Conservation (phyloP, 2,888 invertebrate species). For the Napeogenes inachia region DNA sequence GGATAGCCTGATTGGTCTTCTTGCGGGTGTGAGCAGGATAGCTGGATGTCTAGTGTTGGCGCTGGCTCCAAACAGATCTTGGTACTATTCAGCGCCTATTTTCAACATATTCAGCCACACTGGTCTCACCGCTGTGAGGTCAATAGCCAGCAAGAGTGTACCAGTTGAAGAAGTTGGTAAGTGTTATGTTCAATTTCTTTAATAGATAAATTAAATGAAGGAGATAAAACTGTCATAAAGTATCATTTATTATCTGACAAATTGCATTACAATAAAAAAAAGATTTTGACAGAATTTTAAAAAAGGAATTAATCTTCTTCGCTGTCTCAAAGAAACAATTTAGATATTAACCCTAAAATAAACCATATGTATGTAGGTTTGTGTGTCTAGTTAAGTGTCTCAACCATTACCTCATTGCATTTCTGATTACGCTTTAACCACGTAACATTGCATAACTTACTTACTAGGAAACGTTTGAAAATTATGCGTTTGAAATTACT, state of each 20-base stretch:
- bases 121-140: constrained; percentile 75
- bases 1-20: constrained; percentile 67
- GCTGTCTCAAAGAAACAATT: too few species aligned
- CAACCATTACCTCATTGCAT: constrained; percentile 1
- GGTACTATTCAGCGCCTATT: constrained; percentile 71
- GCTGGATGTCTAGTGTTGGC: constrained; percentile 72
- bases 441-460: constrained; percentile 19
- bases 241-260: too few species aligned
- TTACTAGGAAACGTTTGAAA: constrained; percentile 1
- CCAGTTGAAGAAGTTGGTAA: constrained; percentile 75
- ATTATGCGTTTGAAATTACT: not conserved
- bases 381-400: not conserved
- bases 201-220: too few species aligned
- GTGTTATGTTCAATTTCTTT: constrained; percentile 16
- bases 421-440: constrained; percentile 5
- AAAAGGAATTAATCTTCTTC: too few species aligned
- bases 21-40: constrained; percentile 75
- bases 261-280: too few species aligned
- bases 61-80: constrained; percentile 61
- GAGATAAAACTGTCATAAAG: too few species aligned
- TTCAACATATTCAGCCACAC: constrained; percentile 75
- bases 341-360: not conserved
- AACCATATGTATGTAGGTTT: not conserved
- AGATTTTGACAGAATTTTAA: too few species aligned
- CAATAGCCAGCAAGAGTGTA: constrained; percentile 76